Evolutionary conservation across 1,140 invertebrate genomes (phyloP), one percentile per base, ranked within the genome.

Genomic region (Drusus annulatus): DNA sequence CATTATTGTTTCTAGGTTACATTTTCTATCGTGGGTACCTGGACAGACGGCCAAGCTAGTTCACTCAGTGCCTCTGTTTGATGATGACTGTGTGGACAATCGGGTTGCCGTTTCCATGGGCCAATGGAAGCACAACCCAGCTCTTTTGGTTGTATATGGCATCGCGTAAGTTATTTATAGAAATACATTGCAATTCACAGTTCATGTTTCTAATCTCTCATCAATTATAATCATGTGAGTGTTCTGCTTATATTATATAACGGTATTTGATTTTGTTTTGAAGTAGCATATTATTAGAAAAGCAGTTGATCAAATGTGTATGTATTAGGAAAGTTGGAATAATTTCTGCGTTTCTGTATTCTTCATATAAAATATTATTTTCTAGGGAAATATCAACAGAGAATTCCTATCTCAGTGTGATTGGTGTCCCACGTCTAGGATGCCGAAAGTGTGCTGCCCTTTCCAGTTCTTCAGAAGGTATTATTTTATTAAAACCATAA

Each of bases 81-180:
- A 91, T 63, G 91, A 91, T 81, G 91, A 92, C 82, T 87, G 87
- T 78, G 91, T 92, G 16, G 91, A 92, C 81, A 91, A 89, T 83
- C 87, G 91, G 10, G 90, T 92, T 58, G 87, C 88, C 16, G 91
- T 92, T 45, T 91, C 89, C 17, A 91, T 92, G 88, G 90, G 91
- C 3, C 91, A 92, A 75, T 92, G 91, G 91, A 91, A 90, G 69
- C 87, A 90, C 71, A 91, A 91, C 83, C 89, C 91, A 58, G 89
- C 87, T 54, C 87, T 91, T 16, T 84, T 92, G 23, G 90, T 92
- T 51, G 89, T 92, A 0, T 91, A 92, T 87, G 91, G 91, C 63
- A 89, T 90, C 81, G 88, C 87, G 89, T 90, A 83, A 88, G 87
- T 88, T 65, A 8, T 56, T 45, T 45, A 13, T 45, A 45, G 8